Percentiles rank a stretch among this genome's conserved stretches.
Evolutionary conservation across 2,797 vertebrate genomes (phyloP).

Genomic region (Tokudaia muenninki): DNA sequence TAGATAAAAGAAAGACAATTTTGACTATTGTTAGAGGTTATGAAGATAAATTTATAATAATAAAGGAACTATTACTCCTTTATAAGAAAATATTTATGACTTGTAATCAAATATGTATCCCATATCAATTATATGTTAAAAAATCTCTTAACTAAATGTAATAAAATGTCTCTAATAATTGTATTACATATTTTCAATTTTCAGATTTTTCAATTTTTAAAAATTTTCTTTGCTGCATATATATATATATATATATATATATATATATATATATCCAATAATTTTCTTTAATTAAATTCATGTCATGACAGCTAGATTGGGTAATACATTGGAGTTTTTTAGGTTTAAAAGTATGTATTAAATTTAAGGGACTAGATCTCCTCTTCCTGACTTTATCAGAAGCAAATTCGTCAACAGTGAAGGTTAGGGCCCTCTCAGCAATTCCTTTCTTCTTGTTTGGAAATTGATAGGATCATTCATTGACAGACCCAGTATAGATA

Average conservation of each 20-base stretch:
- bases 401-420: no score
- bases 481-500: not conserved
- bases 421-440: not conserved
- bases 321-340: no score
- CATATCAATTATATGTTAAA: not conserved
- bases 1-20: not conserved
- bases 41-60: not conserved
- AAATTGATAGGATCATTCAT: not conserved
- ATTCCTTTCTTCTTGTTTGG: not conserved
- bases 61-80: not conserved
- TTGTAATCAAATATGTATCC: not conserved
- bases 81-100: not conserved
- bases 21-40: not conserved
- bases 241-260: not conserved
- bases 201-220: not conserved
- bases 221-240: no score
- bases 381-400: not conserved
- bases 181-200: not conserved
- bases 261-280: not conserved
- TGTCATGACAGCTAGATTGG: not conserved
- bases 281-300: not conserved
- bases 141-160: not conserved
- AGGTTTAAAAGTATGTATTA: not conserved
- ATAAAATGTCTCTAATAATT: not conserved
- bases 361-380: not conserved